Evolutionary conservation across 1,140 invertebrate genomes (phyloP), one percentile per base, ranked within the genome.

Genomic region (Calephelis virginiensis): DNA sequence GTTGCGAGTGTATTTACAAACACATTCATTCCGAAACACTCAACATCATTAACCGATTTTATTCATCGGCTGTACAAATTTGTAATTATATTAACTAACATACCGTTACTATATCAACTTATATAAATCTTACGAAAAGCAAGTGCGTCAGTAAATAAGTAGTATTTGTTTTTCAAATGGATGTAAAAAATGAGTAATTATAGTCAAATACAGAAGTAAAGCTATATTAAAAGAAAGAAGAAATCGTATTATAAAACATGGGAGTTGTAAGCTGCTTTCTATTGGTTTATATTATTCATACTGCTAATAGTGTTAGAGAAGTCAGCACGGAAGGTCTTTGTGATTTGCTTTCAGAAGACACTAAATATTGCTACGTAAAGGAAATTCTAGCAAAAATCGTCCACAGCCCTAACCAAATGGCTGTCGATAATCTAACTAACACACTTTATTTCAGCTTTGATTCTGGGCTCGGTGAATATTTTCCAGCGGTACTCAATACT

Each of bases 371-470:
- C 40, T 86, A 77, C 38, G 53, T 78, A 43, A 86, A 82, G 67
- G 83, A 89, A 64, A 78, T 69, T 38, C 66, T 89, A 9, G 72
- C 78, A 0, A 69, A 76, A 0, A 68, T 85, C 0, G 61, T 78
- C 37, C 86, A 87, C 72, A 87, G 84, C 62, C 81, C 86, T 6
- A 87, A 89, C 64, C 86, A 89, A 75, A 63, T 89, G 63, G 78
- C 80, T 5, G 77, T 87, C 8, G 81, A 83, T 56, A 80, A 72
- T 70, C 62, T 38, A 9, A 73, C 81, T n/a, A 89, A 87, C 63
- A 82, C 76, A 9, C 66, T 89, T 38, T 89, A 85, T 69, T 89
- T 87, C 73, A 87, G 86, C 67, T 86, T 89, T 64, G 85, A 87
- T 71, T 77, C 76, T 0, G 85, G 84, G 5, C 76, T 80, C 67